These are phyloP conservation scores for Otis tarda DNA, from an alignment of 2,113 vertebrate genomes.

Conservation along the genomic window DNA sequence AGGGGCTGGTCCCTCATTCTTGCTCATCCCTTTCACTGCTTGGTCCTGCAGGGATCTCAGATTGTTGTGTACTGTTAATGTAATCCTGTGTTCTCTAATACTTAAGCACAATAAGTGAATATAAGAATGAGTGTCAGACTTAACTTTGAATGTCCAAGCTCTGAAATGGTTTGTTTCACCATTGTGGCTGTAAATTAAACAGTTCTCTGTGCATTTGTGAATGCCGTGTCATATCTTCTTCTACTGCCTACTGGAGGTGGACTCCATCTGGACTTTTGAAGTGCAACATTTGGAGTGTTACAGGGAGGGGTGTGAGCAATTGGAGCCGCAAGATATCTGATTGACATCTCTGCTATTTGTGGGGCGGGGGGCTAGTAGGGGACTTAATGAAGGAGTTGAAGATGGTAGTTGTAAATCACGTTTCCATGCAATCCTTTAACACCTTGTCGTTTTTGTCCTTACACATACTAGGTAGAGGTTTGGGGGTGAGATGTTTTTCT, in stretches of 20 bases:
- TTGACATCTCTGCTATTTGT: neutral
- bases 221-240: slow-evolving; percentile 67
- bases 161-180: slow-evolving; percentile 70
- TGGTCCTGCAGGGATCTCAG: slow-evolving; percentile 53
- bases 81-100: slow-evolving; percentile 69
- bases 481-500: neutral
- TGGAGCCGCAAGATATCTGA: neutral
- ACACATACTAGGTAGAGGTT: neutral
- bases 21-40: slow-evolving; percentile 53
- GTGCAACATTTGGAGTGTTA: neutral
- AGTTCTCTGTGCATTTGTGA: slow-evolving; percentile 71
- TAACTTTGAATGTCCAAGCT: slow-evolving; percentile 72
- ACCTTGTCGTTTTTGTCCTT: neutral
- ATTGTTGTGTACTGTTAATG: slow-evolving; percentile 17
- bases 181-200: slow-evolving; percentile 73
- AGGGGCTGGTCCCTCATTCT: slow-evolving; percentile 67
- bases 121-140: slow-evolving; percentile 70
- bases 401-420: neutral
- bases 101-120: slow-evolving; percentile 69
- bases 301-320: neutral
- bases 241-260: slow-evolving; percentile 31
- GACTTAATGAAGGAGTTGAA: neutral
- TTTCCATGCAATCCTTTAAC: neutral
- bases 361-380: neutral
- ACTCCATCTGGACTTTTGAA: neutral